Percentiles rank a stretch among this genome's conserved stretches.
Conservation (phyloP, 2,113 vertebrate species). For the Pachycephala philippinensis region DNA sequence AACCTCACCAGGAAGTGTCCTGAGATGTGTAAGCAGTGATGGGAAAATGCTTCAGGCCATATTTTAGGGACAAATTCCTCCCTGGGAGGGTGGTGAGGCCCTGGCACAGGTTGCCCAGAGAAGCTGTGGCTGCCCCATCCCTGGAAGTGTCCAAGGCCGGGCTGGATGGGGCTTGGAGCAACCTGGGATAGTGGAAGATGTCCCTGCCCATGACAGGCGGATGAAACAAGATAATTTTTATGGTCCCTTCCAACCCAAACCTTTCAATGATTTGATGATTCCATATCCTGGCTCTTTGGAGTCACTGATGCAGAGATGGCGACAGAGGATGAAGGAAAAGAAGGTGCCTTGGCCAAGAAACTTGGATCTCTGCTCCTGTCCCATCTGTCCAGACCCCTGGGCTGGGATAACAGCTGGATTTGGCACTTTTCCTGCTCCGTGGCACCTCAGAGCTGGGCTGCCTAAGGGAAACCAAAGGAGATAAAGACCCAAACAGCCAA, state of each 20-base stretch:
- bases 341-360: neutral
- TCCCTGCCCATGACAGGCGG: neutral
- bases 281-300: neutral
- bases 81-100: fast-evolving
- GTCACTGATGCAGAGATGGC: neutral
- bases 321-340: neutral
- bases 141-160: neutral
- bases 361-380: neutral
- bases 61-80: neutral
- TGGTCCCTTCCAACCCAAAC: neutral
- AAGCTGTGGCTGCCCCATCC: neutral
- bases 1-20: neutral
- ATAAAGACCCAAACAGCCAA: neutral
- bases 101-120: neutral
- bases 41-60: neutral
- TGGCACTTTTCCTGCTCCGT: neutral
- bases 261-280: neutral
- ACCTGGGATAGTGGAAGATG: neutral
- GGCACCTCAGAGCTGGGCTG: neutral
- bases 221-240: fast-evolving
- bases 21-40: neutral
- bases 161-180: fast-evolving
- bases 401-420: neutral
- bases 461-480: neutral
- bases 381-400: neutral